Evolutionary conservation across 2,113 vertebrate species (phyloP).

Genomic region (Mormyrus iriodes): DNA sequence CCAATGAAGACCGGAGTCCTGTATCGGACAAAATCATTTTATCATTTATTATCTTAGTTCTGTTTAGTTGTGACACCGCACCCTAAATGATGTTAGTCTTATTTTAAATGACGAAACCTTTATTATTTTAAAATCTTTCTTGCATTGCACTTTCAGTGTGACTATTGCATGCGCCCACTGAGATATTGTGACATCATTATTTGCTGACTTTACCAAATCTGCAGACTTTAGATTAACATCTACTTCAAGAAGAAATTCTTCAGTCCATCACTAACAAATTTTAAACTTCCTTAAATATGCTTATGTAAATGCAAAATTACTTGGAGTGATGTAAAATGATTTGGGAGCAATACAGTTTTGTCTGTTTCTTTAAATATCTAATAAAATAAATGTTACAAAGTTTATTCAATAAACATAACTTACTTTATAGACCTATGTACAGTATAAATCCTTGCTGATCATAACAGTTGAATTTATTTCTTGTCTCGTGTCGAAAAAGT

Average conservation of each 20-base stretch:
- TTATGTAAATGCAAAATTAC: not conserved
- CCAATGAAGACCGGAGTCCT: not conserved
- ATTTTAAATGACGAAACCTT: not conserved
- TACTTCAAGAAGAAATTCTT: not conserved
- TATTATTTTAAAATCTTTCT: not conserved
- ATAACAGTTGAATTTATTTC: not conserved
- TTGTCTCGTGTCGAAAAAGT: not conserved
- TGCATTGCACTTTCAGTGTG: not conserved
- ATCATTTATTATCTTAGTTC: not conserved
- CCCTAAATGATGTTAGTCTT: not conserved
- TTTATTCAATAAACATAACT: not conserved
- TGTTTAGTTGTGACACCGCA: not conserved
- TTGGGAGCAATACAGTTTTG: not conserved
- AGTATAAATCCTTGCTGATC: not conserved
- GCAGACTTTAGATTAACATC: not conserved
- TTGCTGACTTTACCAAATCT: no score
- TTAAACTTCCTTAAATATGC: not conserved
- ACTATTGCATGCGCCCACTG: not conserved
- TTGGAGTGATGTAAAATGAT: not conserved
- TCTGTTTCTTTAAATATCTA: no score
- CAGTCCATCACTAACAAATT: not conserved
- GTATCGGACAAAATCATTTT: not conserved
- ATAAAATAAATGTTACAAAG: not conserved
- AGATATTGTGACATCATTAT: not conserved
- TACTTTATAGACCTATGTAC: not conserved